Conservation (phyloP, 2,888 invertebrate species). For the Orthonychiurus folsomi region DNA sequence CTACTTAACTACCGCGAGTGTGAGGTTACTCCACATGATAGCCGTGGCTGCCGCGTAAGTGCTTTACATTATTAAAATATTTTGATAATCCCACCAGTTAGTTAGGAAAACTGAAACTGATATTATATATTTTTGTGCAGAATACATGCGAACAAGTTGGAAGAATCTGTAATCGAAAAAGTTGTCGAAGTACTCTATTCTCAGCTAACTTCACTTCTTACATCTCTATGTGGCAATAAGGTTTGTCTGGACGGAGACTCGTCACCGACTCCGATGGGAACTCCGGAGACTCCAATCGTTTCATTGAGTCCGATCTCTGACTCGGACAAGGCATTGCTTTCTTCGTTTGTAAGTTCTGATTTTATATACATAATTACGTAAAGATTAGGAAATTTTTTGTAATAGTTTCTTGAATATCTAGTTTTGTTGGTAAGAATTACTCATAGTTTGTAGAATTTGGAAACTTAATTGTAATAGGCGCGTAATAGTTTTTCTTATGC, state of each 20-base stretch:
- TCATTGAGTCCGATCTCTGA: conserved; percentile 5
- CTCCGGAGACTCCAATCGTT: conserved; percentile 31
- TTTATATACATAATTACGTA: too few species aligned
- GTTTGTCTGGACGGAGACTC: conserved; percentile 34
- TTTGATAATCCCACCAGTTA: not conserved
- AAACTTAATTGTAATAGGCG: too few species aligned
- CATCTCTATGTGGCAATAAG: conserved; percentile 32
- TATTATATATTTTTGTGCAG: conserved; percentile 39
- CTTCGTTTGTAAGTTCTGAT: conserved; percentile 1
- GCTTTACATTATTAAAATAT: too few species aligned
- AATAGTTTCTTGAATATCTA: too few species aligned
- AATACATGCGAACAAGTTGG: conserved; percentile 49
- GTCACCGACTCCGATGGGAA: conserved; percentile 32
- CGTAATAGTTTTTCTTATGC: conserved; percentile 3
- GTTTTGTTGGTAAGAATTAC: too few species aligned
- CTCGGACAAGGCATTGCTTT: not conserved
- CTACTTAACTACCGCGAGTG: conserved; percentile 47
- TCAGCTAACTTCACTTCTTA: conserved; percentile 44
- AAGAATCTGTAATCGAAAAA: conserved; percentile 47
- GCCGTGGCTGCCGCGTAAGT: conserved; percentile 50
- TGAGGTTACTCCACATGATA: conserved; percentile 51
- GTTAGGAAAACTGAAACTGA: not conserved
- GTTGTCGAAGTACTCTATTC: conserved; percentile 50
- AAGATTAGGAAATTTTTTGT: too few species aligned
- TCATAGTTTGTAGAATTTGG: too few species aligned